Base-by-base conservation (phyloP, 2,888 invertebrate species). In the Cataglyphis albicans region DNA sequence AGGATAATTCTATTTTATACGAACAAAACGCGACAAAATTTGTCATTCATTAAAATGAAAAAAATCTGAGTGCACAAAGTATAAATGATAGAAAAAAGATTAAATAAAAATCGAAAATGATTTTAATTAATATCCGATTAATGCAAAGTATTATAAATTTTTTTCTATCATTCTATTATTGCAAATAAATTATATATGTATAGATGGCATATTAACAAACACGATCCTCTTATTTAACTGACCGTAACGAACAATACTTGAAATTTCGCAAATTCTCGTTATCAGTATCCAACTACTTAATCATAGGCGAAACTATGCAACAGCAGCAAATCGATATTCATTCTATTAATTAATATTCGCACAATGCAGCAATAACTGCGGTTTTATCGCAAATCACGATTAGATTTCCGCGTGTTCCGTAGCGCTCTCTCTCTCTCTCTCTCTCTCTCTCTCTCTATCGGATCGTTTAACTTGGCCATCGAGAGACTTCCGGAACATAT, bases 261-360 rank as follows among this genome's bases (percentile, higher is more conserved):
- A 68, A 67, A 25, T 76, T 55, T 76, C 18, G 55, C 38, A 38
- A 68, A 52, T 48, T 70, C 72, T 70, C 38, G 29, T 70, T 75
- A 35, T 75, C 18, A 35, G 25, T 48, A 64, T 25, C 35, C 68
- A 38, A 76, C 52, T 70, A 76, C 55, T 68, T 68, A 76, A 68
- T 18, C 38, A 55, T 68, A 68, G 18, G 18, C 35, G 15, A 76
- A 68, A 68, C 67, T 75, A 67, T 76, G 52, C 38, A 48, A 38
- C 38, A 48, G 25, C 21, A 10, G 59, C 32, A 41, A 72, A 59
- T 80, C 59, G 32, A 57, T 78, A 44, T 72, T 59, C 78, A 59
- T 72, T 25, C 74, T 44, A 59, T 44, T 80, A 80, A 72, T 73
- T 70, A 73, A 73, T 72, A 80, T 70, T 76, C 70, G 15, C 44